Base-by-base conservation (phyloP, 2,797 vertebrate species). In the Melanotaenia boesemani region DNA sequence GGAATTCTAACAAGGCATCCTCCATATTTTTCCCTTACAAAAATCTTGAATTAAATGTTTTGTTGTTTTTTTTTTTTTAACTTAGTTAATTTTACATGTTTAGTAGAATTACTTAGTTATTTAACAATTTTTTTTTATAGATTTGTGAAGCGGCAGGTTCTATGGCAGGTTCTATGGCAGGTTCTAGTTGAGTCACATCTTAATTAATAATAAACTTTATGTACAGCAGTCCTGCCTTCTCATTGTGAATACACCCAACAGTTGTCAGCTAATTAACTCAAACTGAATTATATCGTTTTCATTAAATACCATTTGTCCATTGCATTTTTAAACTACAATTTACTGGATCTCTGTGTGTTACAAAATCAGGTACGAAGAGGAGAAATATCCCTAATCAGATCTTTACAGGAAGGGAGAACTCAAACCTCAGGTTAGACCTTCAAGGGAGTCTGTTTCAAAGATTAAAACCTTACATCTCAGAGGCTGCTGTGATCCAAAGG, bases 381-480 rank as follows among this genome's bases (percentile, higher is more conserved):
- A 81, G 57, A 57, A 34, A 71, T 83, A 78, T 74, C 70, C 80
- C 61, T 55, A 66, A 77, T 87, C 72, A 20, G 72, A 83, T 82
- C 70, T 81, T 79, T 68, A n/a, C 36, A 71, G 70, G 64, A 91
- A 86, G 88, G 84, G 87, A 87, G 83, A 89, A 86, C 82, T 73
- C 58, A 64, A 55, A 52, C 74, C 76, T 82, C n/a, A 69, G 63
- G 80, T 89, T 76, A 68, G 77, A 70, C 70, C 74, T 85, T 85
- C 74, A 74, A 74, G 74, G 74, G 50, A 72, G 64, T 82, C 76
- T 3, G 67, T 87, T 88, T 91, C 83, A 85, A 81, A 89, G 88
- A 83, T 58, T 83, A 86, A 89, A 91, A 88, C 56, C 88, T 86
- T 89, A 87, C 82, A 84, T 83, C 74, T 54, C 87, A 85, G 82